phyloP scores from a whole-genome alignment of 2,113 vertebrate genomes.

The Trochalopteron elliotii region DNA sequence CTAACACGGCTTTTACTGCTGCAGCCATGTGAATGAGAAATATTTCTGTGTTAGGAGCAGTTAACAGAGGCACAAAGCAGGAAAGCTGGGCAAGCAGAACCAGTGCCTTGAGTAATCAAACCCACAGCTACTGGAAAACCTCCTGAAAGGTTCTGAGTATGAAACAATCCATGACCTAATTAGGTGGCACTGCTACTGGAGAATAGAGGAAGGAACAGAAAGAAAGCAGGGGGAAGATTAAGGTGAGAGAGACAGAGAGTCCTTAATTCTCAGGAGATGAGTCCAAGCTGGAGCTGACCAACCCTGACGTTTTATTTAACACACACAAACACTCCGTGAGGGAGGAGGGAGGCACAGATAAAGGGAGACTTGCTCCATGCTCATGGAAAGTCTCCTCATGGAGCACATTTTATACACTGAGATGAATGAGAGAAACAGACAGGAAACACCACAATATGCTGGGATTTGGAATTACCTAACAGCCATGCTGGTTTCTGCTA shows the following conservation, averaged over 20 bases:
- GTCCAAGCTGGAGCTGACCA: background rate
- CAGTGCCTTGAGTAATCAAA: slow-evolving; percentile 11
- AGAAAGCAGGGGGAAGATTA: background rate
- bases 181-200: slow-evolving; percentile 15
- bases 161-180: slow-evolving; percentile 62
- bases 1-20: slow-evolving; percentile 15
- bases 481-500: background rate
- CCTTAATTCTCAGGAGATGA: background rate
- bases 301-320: background rate
- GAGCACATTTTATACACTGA: background rate
- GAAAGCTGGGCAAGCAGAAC: slow-evolving; percentile 16
- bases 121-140: background rate
- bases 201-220: background rate
- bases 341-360: background rate
- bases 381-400: background rate
- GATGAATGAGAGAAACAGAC: background rate
- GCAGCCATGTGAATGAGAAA: slow-evolving; percentile 5
- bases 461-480: background rate
- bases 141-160: slow-evolving; percentile 26
- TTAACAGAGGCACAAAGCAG: background rate
- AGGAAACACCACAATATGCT: background rate
- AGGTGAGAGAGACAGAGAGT: background rate
- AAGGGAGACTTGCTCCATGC: background rate
- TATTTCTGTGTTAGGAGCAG: background rate
- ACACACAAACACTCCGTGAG: rapidly evolving